A percentile compares a stretch with the other conserved stretches of the same genome.
Conservation (phyloP, 2,888 invertebrate species). For the Lepidocyrtinus sp. region DNA sequence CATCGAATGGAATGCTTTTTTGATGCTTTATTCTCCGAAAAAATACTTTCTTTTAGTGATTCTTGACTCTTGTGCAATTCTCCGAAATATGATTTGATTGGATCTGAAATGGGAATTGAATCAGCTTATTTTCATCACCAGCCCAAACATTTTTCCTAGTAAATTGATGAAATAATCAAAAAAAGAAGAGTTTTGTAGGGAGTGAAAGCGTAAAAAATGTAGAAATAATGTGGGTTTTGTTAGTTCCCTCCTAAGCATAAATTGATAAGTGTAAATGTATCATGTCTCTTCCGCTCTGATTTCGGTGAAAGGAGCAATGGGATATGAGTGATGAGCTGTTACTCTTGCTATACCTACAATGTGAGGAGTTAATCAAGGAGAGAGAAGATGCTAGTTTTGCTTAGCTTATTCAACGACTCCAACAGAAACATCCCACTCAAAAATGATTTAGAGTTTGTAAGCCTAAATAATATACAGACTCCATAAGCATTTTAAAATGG, state of each 20-base stretch:
- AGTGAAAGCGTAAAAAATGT: background rate
- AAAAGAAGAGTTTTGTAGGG: background rate
- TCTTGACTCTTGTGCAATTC: no score
- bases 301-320: background rate
- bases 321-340: background rate
- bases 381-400: constrained; percentile 4
- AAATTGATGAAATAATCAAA: no score
- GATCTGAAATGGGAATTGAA: constrained; percentile 1
- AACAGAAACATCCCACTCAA: no score
- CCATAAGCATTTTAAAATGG: no score
- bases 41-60: no score
- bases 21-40: no score
- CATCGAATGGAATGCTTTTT: no score
- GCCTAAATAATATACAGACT: no score
- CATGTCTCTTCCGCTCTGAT: constrained; percentile 13
- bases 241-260: background rate
- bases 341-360: no score
- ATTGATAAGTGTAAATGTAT: background rate
- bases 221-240: background rate
- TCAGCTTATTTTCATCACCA: background rate
- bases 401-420: no score
- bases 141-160: background rate
- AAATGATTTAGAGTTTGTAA: constrained; percentile 1
- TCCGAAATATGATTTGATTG: no score
- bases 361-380: background rate